phyloP scores from a whole-genome alignment of 2,113 vertebrate species.

The Motacilla alba region DNA sequence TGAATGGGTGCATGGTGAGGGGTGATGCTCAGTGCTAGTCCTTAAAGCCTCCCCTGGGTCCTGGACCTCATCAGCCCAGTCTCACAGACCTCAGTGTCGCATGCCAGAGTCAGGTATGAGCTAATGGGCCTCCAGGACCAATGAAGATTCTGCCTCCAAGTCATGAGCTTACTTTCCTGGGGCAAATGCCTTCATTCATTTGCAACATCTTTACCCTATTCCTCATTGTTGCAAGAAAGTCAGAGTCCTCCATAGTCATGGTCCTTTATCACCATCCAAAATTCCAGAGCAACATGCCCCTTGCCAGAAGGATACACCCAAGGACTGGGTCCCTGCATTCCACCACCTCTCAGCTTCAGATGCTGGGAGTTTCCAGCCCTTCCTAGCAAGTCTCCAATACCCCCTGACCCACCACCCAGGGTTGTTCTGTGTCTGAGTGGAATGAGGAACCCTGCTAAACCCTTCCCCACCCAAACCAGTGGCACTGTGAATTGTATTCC shows the following conservation, averaged over 20 bases:
- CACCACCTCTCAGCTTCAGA: background rate
- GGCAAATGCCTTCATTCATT: background rate
- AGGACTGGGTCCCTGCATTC: background rate
- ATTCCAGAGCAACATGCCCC: background rate
- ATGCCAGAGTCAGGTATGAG: background rate
- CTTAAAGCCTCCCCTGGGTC: background rate
- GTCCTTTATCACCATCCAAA: background rate
- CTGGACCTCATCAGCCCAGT: background rate
- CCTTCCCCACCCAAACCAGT: background rate
- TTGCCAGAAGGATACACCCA: background rate
- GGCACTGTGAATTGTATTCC: background rate
- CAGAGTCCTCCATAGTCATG: background rate
- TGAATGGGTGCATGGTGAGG: fast-evolving
- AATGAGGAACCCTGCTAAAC: background rate
- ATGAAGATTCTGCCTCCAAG: background rate
- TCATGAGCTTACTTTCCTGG: background rate
- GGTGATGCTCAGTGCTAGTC: background rate
- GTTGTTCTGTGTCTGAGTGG: background rate
- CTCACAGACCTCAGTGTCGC: background rate
- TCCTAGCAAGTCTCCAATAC: background rate
- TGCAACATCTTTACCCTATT: background rate
- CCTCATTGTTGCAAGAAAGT: background rate
- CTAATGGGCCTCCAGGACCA: background rate
- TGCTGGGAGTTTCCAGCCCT: background rate
- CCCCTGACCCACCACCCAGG: background rate